A percentile compares a stretch with the other conserved stretches of the same genome.
Conservation (phyloP, 2,888 invertebrate species). For the Torymus tubicola region DNA sequence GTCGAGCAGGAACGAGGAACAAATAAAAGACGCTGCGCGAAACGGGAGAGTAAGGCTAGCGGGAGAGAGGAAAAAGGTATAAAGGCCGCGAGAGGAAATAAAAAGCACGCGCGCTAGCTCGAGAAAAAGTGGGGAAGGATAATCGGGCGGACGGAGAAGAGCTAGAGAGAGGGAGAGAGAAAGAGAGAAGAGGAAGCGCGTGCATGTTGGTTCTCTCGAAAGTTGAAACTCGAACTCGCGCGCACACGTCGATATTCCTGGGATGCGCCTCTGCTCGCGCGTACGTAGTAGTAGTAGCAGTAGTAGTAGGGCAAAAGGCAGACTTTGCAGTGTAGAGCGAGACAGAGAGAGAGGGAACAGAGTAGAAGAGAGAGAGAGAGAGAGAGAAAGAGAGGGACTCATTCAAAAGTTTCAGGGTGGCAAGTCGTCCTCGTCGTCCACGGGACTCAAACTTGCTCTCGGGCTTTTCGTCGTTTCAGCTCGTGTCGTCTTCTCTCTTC, state of each 20-base stretch:
- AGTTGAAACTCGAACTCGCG: slow-evolving; percentile 24
- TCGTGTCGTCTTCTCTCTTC: slow-evolving; percentile 19
- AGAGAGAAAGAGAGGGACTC: slow-evolving; percentile 29
- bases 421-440: slow-evolving; percentile 13
- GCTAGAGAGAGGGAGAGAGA: slow-evolving; percentile 47
- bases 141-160: slow-evolving; percentile 30
- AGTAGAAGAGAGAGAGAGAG: too few species aligned
- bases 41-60: too few species aligned
- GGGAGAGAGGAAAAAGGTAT: too few species aligned
- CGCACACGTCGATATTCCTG: slow-evolving; percentile 12
- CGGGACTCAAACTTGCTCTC: slow-evolving; percentile 37
- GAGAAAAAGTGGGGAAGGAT: background rate
- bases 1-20: too few species aligned
- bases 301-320: slow-evolving; percentile 3
- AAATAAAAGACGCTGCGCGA: too few species aligned
- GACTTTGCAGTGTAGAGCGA: background rate
- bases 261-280: too few species aligned
- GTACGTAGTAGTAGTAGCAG: too few species aligned
- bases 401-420: slow-evolving; percentile 62
- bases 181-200: slow-evolving; percentile 28
- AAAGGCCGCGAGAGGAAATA: slow-evolving; percentile 30
- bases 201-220: slow-evolving; percentile 26
- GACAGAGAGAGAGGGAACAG: too few species aligned
- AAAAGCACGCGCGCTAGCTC: slow-evolving; percentile 51
- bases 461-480: slow-evolving; percentile 44